phyloP scores from a whole-genome alignment of 2,113 vertebrate genomes.

The Lampris megalopsis region DNA sequence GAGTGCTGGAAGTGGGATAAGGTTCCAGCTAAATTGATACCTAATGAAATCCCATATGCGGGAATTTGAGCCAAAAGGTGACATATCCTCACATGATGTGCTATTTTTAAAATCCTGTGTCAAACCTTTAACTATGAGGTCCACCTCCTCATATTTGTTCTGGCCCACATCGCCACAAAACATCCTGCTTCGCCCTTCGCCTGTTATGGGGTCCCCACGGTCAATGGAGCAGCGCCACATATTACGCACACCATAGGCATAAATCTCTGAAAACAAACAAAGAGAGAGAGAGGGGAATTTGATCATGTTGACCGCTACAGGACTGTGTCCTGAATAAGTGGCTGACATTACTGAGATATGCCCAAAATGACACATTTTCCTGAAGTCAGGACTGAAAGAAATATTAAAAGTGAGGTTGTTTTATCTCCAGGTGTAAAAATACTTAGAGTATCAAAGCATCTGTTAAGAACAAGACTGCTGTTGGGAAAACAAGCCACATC shows the following conservation, averaged over 20 bases:
- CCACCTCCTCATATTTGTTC: slow-evolving; percentile 87
- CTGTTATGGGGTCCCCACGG: slow-evolving; percentile 78
- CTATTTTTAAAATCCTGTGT: background rate
- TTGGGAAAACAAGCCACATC: background rate
- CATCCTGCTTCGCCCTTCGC: slow-evolving; percentile 78
- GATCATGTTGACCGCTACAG: too few relatives aligned
- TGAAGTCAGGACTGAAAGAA: too few relatives aligned
- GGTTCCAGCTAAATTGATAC: background rate
- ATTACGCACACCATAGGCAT: slow-evolving; percentile 86
- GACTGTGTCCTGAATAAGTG: too few relatives aligned
- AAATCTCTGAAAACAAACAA: slow-evolving; percentile 73
- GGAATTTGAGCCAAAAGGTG: background rate
- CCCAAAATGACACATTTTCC: too few relatives aligned
- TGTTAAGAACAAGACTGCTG: too few relatives aligned
- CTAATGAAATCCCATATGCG: background rate
- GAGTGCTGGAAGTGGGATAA: too few relatives aligned
- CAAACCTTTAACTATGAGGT: slow-evolving; percentile 79
- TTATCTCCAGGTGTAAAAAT: background rate
- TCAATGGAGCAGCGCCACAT: slow-evolving; percentile 89
- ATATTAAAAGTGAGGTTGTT: background rate
- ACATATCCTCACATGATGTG: background rate
- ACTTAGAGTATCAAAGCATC: background rate
- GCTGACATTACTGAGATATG: too few relatives aligned
- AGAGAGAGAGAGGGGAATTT: background rate
- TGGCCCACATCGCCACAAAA: slow-evolving; percentile 87